Evolutionary conservation across 2,888 invertebrate genomes (phyloP), one percentile per base, ranked within the genome.

Genomic region (Drosophila limbata): DNA sequence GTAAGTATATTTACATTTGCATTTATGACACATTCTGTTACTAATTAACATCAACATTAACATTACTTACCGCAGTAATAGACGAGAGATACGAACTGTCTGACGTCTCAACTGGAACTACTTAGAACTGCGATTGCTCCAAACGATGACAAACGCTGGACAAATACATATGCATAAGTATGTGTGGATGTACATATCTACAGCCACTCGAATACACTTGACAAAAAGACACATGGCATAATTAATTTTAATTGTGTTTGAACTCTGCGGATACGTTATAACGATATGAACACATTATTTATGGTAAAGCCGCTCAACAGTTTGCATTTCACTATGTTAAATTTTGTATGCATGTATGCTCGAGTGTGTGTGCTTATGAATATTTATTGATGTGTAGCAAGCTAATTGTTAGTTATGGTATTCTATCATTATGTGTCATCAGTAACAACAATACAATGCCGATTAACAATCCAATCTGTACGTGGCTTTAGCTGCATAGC

Each of bases 81-180:
- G 35, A 17, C 51, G 33, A 50, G 8, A 44, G 75, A 70, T 70
- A 68, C 71, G 78, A 68, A 72, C 73, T 61, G 72, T 55, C 57
- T 73, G 86, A 66, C 85, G 73, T 71, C 73, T 85, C 73, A 80
- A 69, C 78, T 76, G 83, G 83, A 73, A 86, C 86, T 86, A 83
- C 53, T 40, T 39, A 48, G 72, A 59, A 70, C 60, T 68, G 60
- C 60, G 55, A 42, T 50, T 62, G 42, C 48, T 42, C 21, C 50
- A 70, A 56, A 31, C 57, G 76, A 73, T 77, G 76, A 77, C 76
- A 69, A 84, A 79, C 62, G 68, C 84, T 84, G 84, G 80, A 87
- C 77, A 83, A 83, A 81, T 74, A 60, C 39, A 52, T 17, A 39
- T 37, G 37, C 73, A 68, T 62, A 72, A n/a, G 21, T 9, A 33